Evolutionary conservation across 2,797 vertebrate species (phyloP).

Genomic region (Sebastes matsubarae): DNA sequence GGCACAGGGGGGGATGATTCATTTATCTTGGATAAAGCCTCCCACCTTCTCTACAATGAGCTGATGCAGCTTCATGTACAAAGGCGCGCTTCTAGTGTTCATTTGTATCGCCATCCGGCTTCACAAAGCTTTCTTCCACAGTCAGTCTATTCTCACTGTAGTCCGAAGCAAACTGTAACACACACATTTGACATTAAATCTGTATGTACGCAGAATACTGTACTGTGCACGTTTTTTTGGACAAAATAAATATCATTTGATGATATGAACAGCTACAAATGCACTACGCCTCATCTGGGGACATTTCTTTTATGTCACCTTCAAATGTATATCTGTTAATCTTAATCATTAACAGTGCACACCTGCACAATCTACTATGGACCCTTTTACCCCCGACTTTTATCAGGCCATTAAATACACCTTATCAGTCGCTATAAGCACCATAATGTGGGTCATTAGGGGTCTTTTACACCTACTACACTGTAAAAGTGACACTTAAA

Average conservation of each 20-base stretch:
- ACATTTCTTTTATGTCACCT: background rate
- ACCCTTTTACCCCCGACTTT: no score
- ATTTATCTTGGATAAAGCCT: constrained; percentile 46
- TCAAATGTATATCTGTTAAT: background rate
- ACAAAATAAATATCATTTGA: background rate
- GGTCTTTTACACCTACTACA: no score
- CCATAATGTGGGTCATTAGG: no score
- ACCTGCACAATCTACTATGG: no score
- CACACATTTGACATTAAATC: no score
- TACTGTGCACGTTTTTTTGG: background rate
- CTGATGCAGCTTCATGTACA: constrained; percentile 25
- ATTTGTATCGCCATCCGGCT: constrained; percentile 21
- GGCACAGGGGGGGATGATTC: constrained; percentile 33
- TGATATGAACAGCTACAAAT: background rate
- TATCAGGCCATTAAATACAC: no score
- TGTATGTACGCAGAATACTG: background rate
- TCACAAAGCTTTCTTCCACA: constrained; percentile 8
- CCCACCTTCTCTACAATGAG: constrained; percentile 22
- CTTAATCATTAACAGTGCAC: no score
- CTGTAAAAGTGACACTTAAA: no score
- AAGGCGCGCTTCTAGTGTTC: constrained; percentile 28
- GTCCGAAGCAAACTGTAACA: background rate
- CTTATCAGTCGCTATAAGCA: no score
- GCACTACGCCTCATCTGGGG: background rate
- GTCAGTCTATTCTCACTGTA: background rate